Percentiles rank a stretch among this genome's conserved stretches.
Evolutionary conservation across 2,797 vertebrate genomes (phyloP).

Genomic region (Arremon brunneinucha): DNA sequence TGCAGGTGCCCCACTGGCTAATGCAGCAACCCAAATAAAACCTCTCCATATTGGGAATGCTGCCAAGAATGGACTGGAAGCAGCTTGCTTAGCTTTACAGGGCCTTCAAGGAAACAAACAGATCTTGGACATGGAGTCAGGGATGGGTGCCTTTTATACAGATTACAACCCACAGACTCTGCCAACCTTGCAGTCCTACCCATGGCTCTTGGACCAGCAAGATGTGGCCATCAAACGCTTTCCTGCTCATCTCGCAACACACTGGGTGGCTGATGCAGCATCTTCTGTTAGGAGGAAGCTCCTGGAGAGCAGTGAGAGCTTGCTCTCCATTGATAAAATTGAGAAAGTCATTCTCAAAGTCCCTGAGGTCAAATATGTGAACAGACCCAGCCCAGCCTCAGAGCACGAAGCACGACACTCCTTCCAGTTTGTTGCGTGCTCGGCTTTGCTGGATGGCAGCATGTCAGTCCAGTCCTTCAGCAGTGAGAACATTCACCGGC

Average conservation of each 20-base stretch:
- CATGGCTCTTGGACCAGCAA: slow-evolving; percentile 88
- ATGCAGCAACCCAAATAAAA: slow-evolving; percentile 91
- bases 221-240: slow-evolving; percentile 89
- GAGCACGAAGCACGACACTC: slow-evolving; percentile 94
- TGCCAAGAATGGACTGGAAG: slow-evolving; percentile 85
- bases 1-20: slow-evolving; percentile 90
- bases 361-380: slow-evolving; percentile 84
- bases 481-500: slow-evolving; percentile 66
- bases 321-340: slow-evolving; percentile 72
- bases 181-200: slow-evolving; percentile 68
- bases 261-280: slow-evolving; percentile 90
- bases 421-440: slow-evolving; percentile 89
- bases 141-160: slow-evolving; percentile 88
- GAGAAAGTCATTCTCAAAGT: slow-evolving; percentile 78
- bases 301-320: neutral
- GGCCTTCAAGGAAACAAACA: slow-evolving; percentile 86
- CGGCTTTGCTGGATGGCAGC: slow-evolving; percentile 82
- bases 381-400: slow-evolving; percentile 82
- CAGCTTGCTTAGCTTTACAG: slow-evolving; percentile 81
- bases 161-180: slow-evolving; percentile 82
- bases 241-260: slow-evolving; percentile 90
- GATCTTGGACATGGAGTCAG: slow-evolving; percentile 81
- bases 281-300: slow-evolving; percentile 76
- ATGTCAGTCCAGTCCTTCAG: slow-evolving; percentile 79
- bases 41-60: slow-evolving; percentile 91